Evolutionary conservation across 2,888 invertebrate genomes (phyloP), one percentile per base, ranked within the genome.

Genomic region (Carabus problematicus): DNA sequence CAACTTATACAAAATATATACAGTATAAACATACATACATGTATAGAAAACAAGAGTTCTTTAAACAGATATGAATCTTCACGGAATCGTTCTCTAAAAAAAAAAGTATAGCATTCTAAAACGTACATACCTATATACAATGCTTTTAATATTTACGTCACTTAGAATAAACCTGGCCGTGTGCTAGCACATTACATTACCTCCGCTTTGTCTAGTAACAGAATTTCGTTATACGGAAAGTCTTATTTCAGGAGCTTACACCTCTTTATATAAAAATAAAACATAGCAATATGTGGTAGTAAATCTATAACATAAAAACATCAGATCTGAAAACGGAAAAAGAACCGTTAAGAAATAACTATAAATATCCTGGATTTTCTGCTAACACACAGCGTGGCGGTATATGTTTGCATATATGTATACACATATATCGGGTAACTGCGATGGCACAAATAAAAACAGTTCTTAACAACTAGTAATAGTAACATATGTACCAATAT

Each of bases 361-460:
- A 4, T 12, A 58, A 40, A 14, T 11, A 14, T 8, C 8, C 29
- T 29, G 29, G 29, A 29, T 29, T 29, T 29, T 29, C 29, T 29
- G 29, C 29, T 29, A 29, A 29, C 29, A 29, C 29, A 29, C 29
- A 29, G 29, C 29, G 29, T 6, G 29, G 29, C 29, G 29, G 29
- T 29, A 29, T 29, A 29, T 29, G 29, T 29, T 3, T 29, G 29
- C 6, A 29, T 29, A 58, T 58, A 11, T 43, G 43, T 43, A 16
- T 7, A 60, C 60, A 60, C 45, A 29, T 29, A 6, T 29, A 29
- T 29, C 9, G 55, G 64, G 64, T 64, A 64, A 64, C 64, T 64
- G 43, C n/a, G 55, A 64, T 64, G 64, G 64, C 64, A 64, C 64
- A 64, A 64, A 56, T 11, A 39, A 61, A 61, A 18, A 61, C 61